phyloP scores from a whole-genome alignment of 2,113 vertebrate genomes.

The Myrmophylax atrothorax region DNA sequence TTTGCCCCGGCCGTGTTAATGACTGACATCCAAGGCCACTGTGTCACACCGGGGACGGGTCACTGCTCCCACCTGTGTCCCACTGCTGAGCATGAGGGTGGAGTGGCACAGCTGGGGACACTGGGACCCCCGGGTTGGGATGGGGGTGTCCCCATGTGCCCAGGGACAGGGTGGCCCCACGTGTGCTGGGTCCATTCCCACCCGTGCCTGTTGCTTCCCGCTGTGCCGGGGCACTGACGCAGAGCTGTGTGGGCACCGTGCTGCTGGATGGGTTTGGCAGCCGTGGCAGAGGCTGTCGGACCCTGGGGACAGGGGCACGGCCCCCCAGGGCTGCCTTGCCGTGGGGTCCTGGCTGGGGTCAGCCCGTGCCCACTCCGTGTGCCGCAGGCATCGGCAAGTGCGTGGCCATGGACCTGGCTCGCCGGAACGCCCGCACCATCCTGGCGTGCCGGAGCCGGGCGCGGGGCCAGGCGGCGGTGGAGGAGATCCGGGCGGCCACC shows the following conservation, averaged over 20 bases:
- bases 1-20: accelerated
- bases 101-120: neutral
- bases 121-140: accelerated
- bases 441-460: conserved; percentile 79
- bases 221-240: accelerated
- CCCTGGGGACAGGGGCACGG: accelerated
- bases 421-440: conserved; percentile 83
- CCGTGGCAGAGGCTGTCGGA: neutral
- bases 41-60: neutral
- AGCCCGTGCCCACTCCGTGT: accelerated
- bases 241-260: neutral
- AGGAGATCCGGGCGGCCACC: conserved; percentile 75
- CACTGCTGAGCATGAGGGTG: accelerated
- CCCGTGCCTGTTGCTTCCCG: accelerated
- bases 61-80: neutral
- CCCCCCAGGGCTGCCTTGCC: accelerated
- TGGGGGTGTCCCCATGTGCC: accelerated
- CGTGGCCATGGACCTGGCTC: conserved; percentile 83
- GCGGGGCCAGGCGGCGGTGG: conserved; percentile 65
- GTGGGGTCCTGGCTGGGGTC: neutral
- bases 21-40: neutral
- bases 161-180: neutral
- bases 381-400: conserved; percentile 82
- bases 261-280: accelerated
- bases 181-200: accelerated